A percentile compares a stretch with the other conserved stretches of the same genome.
phyloP scores from a whole-genome alignment of 1,140 invertebrate genomes.

The Aricia agestis region DNA sequence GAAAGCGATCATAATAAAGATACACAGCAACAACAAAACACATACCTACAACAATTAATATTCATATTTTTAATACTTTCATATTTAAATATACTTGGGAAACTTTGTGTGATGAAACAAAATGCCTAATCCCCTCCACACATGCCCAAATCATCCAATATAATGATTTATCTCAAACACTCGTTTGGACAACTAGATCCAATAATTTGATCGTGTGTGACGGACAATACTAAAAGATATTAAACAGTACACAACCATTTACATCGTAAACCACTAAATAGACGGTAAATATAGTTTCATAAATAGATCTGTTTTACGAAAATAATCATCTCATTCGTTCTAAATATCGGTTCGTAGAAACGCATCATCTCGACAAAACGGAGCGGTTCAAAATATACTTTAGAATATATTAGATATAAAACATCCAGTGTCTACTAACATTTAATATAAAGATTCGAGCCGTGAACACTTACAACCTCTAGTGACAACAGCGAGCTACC shows the following conservation, averaged over 20 bases:
- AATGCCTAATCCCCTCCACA: background rate
- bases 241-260: background rate
- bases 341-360: background rate
- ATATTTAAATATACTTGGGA: background rate
- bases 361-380: background rate
- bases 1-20: background rate
- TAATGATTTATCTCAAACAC: no score
- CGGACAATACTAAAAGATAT: background rate
- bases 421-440: constrained; percentile 52
- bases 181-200: background rate
- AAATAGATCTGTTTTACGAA: constrained; percentile 13
- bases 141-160: background rate
- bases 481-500: constrained; percentile 50
- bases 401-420: constrained; percentile 46
- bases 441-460: constrained; percentile 28
- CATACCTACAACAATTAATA: constrained; percentile 3
- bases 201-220: background rate
- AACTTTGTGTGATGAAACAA: background rate
- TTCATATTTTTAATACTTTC: background rate
- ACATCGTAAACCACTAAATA: background rate
- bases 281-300: constrained; percentile 4
- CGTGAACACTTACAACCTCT: constrained; percentile 62
- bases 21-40: background rate
- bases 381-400: constrained; percentile 23
- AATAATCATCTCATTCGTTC: constrained; percentile 1